A percentile compares a stretch with the other conserved stretches of the same genome.
Conservation (phyloP, 1,140 invertebrate species). For the Bacillus rossius region DNA sequence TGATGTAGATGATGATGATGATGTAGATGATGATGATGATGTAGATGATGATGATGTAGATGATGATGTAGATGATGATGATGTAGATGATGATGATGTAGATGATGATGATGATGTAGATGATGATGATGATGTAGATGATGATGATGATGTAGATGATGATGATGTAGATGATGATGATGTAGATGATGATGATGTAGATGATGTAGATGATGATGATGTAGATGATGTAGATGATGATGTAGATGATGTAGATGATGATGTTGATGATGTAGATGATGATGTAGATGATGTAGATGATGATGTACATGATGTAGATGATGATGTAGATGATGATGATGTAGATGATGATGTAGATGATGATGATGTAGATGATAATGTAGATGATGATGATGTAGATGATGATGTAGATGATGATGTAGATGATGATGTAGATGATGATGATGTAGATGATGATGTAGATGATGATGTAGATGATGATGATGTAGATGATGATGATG, state of each 20-base stretch:
- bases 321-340: constrained; percentile 3
- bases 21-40: constrained; percentile 4
- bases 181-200: background rate
- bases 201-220: background rate
- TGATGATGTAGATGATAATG: background rate
- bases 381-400: background rate
- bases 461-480: background rate
- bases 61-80: constrained; percentile 2
- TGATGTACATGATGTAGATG: background rate
- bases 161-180: background rate
- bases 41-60: background rate
- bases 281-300: background rate
- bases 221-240: constrained; percentile 3
- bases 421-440: constrained; percentile 1
- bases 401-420: constrained; percentile 3
- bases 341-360: background rate
- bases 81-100: constrained; percentile 4
- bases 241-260: background rate
- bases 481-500: constrained; percentile 2
- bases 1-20: constrained; percentile 3
- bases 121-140: constrained; percentile 1
- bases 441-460: background rate
- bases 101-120: background rate
- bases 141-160: background rate
- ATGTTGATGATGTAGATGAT: background rate